Evolutionary conservation across 2,113 vertebrate species (phyloP).

Genomic region (Eublepharis macularius): DNA sequence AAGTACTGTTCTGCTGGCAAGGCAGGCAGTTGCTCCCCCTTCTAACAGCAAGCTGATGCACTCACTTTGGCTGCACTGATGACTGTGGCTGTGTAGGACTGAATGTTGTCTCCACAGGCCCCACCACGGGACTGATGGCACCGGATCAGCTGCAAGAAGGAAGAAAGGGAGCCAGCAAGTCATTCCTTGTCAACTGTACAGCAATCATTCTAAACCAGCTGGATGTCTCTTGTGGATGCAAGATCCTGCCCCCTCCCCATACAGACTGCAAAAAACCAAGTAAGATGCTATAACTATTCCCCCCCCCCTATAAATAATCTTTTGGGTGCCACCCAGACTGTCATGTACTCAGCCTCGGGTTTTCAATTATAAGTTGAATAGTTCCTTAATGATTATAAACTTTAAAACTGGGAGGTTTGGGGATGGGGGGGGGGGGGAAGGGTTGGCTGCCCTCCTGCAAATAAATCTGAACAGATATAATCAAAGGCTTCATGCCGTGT

Average conservation of each 20-base stretch:
- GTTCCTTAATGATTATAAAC: conserved; percentile 78
- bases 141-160: conserved; percentile 86
- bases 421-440: background rate
- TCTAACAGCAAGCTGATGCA: conserved; percentile 51
- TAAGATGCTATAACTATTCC: conserved; percentile 73
- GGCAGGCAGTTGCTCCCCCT: conserved; percentile 32
- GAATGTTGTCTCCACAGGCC: conserved; percentile 96
- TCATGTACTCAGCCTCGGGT: conserved; percentile 64
- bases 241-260: background rate
- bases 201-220: conserved; percentile 53
- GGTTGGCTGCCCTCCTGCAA: conserved; percentile 74
- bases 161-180: conserved; percentile 50
- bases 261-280: conserved; percentile 68
- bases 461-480: conserved; percentile 79
- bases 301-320: conserved; percentile 64
- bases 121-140: conserved; percentile 98
- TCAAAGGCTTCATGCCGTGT: conserved; percentile 74
- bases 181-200: conserved; percentile 71
- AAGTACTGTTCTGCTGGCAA: conserved; percentile 18
- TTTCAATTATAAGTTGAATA: conserved; percentile 76
- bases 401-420: conserved; percentile 72
- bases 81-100: conserved; percentile 98
- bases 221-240: background rate
- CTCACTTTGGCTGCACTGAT: conserved; percentile 99
- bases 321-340: conserved; percentile 77